These are phyloP conservation scores for Congeria kusceri DNA, from an alignment of 2,888 invertebrate genomes.

Conservation along the genomic window DNA sequence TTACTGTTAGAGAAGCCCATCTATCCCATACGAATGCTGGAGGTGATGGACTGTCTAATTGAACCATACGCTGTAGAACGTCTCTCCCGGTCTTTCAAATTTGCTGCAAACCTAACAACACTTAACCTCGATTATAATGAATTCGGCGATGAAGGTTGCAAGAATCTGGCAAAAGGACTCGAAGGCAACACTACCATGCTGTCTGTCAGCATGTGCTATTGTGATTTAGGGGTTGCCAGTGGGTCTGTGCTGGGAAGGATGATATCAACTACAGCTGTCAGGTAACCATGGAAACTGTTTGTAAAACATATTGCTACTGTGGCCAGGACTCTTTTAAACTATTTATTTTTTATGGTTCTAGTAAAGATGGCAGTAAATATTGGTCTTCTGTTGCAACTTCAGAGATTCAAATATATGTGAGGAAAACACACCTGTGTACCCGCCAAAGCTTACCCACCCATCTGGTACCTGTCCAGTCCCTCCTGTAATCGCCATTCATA, in stretches of 20 bases:
- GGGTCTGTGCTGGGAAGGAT: conserved; percentile 80
- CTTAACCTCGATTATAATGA: conserved; percentile 84
- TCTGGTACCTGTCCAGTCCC: no score
- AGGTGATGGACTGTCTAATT: conserved; percentile 83
- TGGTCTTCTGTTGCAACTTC: no score
- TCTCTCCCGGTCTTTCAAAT: conserved; percentile 75
- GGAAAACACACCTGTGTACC: no score
- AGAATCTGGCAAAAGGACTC: conserved; percentile 81
- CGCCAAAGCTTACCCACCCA: no score
- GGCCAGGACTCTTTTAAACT: no score
- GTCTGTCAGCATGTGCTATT: conserved; percentile 83
- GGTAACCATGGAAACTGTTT: conserved; percentile 63
- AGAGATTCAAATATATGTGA: no score
- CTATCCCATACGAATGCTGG: conserved; percentile 79
- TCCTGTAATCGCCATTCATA: no score
- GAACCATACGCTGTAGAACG: conserved; percentile 74
- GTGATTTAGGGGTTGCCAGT: conserved; percentile 80
- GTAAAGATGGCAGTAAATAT: no score
- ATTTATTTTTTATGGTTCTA: no score
- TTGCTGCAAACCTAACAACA: conserved; percentile 76
- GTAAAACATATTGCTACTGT: no score
- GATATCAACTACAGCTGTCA: conserved; percentile 80
- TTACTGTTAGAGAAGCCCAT: conserved; percentile 80
- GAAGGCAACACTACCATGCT: conserved; percentile 77
- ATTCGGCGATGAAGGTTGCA: conserved; percentile 84